Conservation (phyloP, 2,888 invertebrate genomes). For the Chalcis sispes region DNA sequence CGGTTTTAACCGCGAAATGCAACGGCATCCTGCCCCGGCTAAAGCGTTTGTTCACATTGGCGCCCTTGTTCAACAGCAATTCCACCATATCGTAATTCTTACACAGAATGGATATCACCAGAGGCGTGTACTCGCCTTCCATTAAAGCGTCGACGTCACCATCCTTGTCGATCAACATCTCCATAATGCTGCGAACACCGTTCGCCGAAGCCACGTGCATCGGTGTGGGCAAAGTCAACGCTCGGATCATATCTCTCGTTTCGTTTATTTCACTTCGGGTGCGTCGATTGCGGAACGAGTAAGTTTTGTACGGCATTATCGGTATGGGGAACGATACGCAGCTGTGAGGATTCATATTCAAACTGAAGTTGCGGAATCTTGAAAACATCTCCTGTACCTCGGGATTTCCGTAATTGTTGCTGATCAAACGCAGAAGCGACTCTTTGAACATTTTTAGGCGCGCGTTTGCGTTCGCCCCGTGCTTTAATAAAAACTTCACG, state of each 20-base stretch:
- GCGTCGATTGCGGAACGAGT: not conserved
- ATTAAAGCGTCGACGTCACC: slow-evolving; percentile 29
- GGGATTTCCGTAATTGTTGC: not conserved
- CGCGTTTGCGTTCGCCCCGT: slow-evolving; percentile 40
- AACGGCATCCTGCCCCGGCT: slow-evolving; percentile 26
- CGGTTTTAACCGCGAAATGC: slow-evolving; percentile 45
- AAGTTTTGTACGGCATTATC: not conserved
- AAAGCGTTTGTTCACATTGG: slow-evolving; percentile 29
- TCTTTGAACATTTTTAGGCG: not conserved
- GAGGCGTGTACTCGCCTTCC: slow-evolving; percentile 37
- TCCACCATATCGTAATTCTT: slow-evolving; percentile 6
- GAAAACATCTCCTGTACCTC: slow-evolving; percentile 21
- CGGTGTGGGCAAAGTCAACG: slow-evolving; percentile 13
- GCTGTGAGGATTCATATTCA: not conserved
- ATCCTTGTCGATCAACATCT: slow-evolving; percentile 24
- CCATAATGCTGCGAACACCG: slow-evolving; percentile 7
- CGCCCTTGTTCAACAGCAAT: slow-evolving; percentile 17
- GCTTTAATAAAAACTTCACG: slow-evolving; percentile 42
- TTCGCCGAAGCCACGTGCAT: slow-evolving; percentile 40
- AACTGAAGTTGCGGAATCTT: not conserved
- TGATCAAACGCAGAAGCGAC: not conserved
- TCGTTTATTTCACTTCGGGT: slow-evolving; percentile 7
- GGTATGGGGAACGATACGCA: not conserved
- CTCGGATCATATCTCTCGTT: not conserved
- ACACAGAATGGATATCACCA: slow-evolving; percentile 31